These are phyloP conservation scores for Drosophila kohkoa DNA, from an alignment of 1,140 invertebrate genomes.

Conservation along the genomic window DNA sequence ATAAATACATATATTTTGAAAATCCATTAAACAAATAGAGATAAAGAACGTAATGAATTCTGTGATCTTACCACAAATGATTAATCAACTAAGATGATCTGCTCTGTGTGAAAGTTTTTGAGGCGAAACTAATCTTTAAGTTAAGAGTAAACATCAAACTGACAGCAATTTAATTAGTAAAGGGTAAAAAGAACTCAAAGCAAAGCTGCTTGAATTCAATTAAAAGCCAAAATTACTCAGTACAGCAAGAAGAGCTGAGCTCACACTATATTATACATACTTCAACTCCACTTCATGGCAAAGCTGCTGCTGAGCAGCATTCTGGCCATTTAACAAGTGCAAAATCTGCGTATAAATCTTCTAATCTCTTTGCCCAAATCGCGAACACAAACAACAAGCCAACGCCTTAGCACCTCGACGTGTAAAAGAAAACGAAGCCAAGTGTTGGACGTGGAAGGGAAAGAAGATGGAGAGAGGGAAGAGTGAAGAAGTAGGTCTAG, in stretches of 20 bases:
- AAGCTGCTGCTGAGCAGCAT: conserved; percentile 21
- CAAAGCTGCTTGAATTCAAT: conserved; percentile 51
- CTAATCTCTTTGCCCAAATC: conserved; percentile 67
- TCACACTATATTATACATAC: background rate
- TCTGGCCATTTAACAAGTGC: conserved; percentile 65
- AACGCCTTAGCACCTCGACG: conserved; percentile 66
- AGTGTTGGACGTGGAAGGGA: background rate
- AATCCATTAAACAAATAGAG: conserved; percentile 22
- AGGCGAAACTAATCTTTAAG: background rate
- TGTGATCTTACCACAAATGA: conserved; percentile 23
- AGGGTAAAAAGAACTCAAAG: background rate
- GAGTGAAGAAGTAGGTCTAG: conserved; percentile 3
- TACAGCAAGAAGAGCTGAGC: background rate
- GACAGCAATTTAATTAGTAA: no score
- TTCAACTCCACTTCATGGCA: background rate
- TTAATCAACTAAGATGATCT: background rate
- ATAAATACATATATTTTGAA: conserved; percentile 12
- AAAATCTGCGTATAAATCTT: conserved; percentile 77
- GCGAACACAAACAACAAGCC: conserved; percentile 44
- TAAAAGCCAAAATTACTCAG: conserved; percentile 42
- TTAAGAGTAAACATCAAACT: no score
- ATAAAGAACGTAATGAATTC: conserved; percentile 33
- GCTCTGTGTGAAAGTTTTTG: background rate
- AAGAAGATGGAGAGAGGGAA: background rate
- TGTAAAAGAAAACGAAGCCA: background rate